phyloP scores from a whole-genome alignment of 2,888 invertebrate species.

The Drosophila rellima region DNA sequence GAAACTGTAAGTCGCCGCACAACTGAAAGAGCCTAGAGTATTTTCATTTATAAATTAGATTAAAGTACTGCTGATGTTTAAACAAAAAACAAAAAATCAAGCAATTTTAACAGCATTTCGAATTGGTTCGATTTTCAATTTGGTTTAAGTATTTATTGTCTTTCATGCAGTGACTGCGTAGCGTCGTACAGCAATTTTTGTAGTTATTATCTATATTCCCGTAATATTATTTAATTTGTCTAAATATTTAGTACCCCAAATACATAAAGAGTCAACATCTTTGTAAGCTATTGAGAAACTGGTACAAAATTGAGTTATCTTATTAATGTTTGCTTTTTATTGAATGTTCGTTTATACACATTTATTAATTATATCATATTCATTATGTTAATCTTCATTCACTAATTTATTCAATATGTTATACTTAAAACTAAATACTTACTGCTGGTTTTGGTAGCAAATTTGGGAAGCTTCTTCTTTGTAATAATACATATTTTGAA shows the following conservation, averaged over 20 bases:
- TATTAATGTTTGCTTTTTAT: slow-evolving; percentile 35
- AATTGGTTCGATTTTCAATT: slow-evolving; percentile 25
- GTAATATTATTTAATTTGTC: slow-evolving; percentile 70
- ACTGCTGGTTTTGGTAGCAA: slow-evolving; percentile 85
- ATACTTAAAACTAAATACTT: slow-evolving; percentile 42
- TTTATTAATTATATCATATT: slow-evolving; percentile 17
- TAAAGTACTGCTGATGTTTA: slow-evolving; percentile 34
- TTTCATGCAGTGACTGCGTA: slow-evolving; percentile 76
- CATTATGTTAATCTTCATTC: slow-evolving; percentile 21
- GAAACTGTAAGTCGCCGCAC: slow-evolving; percentile 80
- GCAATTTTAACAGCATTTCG: slow-evolving; percentile 70
- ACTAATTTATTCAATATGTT: slow-evolving; percentile 33
- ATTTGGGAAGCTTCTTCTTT: slow-evolving; percentile 83
- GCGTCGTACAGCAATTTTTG: slow-evolving; percentile 61
- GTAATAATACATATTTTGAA: slow-evolving; percentile 15
- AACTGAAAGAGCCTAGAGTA: slow-evolving; percentile 37
- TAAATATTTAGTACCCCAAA: slow-evolving; percentile 65
- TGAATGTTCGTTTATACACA: slow-evolving; percentile 36
- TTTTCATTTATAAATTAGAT: slow-evolving; percentile 10
- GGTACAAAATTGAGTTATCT: slow-evolving; percentile 20
- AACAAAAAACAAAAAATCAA: slow-evolving; percentile 13
- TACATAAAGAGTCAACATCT: slow-evolving; percentile 21
- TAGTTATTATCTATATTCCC: slow-evolving; percentile 55
- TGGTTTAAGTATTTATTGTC: slow-evolving; percentile 35
- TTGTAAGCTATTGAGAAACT: slow-evolving; percentile 53